Evolutionary conservation across 1,140 invertebrate species (phyloP).

Genomic region (Camponotus pennsylvanicus): DNA sequence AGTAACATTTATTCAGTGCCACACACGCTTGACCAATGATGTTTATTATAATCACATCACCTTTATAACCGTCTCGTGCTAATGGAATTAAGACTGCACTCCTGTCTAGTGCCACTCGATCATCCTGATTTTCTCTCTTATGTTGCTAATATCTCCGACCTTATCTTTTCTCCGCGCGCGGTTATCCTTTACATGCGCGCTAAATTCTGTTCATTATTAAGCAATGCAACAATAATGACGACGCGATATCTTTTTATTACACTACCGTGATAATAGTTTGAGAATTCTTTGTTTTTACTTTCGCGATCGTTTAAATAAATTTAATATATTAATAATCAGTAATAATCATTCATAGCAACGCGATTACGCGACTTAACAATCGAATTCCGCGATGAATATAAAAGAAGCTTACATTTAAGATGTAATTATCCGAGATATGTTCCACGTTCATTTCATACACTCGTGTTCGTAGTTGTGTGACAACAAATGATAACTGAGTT

Average conservation of each 20-base stretch:
- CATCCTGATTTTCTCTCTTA: constrained; percentile 53
- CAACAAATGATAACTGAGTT: constrained; percentile 36
- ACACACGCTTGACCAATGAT: constrained; percentile 30
- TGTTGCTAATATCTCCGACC: constrained; percentile 28
- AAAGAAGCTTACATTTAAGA: constrained; percentile 5
- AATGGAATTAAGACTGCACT: constrained; percentile 77
- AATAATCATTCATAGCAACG: constrained; percentile 52
- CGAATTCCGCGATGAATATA: constrained; percentile 13
- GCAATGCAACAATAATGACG: constrained; percentile 67
- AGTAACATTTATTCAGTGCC: constrained; percentile 74
- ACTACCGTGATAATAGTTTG: constrained; percentile 66
- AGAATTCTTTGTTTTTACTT: constrained; percentile 34
- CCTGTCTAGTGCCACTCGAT: constrained; percentile 54
- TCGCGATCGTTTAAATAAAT: constrained; percentile 65
- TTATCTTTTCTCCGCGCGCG: constrained; percentile 36
- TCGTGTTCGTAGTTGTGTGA: not conserved
- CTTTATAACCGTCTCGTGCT: constrained; percentile 68
- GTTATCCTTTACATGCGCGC: constrained; percentile 15
- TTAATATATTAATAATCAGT: constrained; percentile 26
- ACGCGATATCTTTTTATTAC: constrained; percentile 75
- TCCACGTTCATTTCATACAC: not conserved
- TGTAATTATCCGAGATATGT: constrained; percentile 20
- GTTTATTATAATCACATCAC: constrained; percentile 76
- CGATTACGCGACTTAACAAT: constrained; percentile 55
- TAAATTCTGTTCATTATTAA: constrained; percentile 55